phyloP scores from a whole-genome alignment of 2,797 vertebrate genomes.

The Peromyscus eremicus region DNA sequence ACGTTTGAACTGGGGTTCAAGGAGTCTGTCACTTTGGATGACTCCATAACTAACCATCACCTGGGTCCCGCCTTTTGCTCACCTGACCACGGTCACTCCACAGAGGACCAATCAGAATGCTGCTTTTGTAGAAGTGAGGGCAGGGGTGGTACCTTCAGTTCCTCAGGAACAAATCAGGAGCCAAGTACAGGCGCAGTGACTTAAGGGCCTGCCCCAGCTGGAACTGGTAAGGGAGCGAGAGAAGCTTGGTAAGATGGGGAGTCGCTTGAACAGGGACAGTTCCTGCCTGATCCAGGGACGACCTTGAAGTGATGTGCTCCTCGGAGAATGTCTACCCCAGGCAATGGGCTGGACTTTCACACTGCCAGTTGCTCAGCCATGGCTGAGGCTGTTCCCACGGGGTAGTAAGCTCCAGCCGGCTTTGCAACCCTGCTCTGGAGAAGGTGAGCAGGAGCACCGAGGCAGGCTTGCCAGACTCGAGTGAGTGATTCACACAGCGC shows the following conservation, averaged over 20 bases:
- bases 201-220: background rate
- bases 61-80: background rate
- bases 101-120: background rate
- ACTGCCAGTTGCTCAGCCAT: background rate
- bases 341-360: too few relatives aligned
- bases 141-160: background rate
- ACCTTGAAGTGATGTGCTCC: background rate
- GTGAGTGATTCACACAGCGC: background rate
- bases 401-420: background rate
- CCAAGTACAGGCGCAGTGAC: background rate
- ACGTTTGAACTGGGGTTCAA: background rate
- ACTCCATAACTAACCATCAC: background rate
- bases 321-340: too few relatives aligned
- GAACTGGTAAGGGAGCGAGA: background rate
- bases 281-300: accelerated
- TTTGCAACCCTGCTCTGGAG: accelerated
- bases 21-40: background rate
- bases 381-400: background rate
- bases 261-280: background rate
- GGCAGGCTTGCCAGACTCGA: too few relatives aligned
- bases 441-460: background rate
- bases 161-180: background rate
- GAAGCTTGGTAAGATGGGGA: background rate
- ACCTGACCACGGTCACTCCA: too few relatives aligned
- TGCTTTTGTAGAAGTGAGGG: background rate